These are phyloP conservation scores for Bombyx huttoni DNA, from an alignment of 2,888 invertebrate genomes.

Conservation along the genomic window DNA sequence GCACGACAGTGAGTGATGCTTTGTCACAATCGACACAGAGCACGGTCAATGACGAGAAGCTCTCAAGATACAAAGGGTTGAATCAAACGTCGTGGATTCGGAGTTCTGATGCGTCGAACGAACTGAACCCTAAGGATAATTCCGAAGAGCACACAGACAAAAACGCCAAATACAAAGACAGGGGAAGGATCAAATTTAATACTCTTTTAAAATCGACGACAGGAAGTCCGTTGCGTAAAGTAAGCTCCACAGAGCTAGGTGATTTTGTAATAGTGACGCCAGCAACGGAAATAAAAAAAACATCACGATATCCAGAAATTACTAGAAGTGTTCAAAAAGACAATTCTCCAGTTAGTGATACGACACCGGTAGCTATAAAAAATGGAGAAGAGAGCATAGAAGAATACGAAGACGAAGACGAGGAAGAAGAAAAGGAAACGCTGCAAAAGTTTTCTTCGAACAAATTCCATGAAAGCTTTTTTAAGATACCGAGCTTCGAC, in stretches of 20 bases:
- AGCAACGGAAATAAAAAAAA: conserved; percentile 52
- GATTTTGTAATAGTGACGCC: conserved; percentile 51
- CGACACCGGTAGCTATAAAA: conserved; percentile 22
- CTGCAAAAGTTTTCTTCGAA: conserved; percentile 61
- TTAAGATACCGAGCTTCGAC: conserved; percentile 52
- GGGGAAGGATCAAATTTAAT: conserved; percentile 51
- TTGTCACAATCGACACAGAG: conserved; percentile 37
- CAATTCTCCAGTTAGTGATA: conserved; percentile 36
- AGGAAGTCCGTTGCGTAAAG: conserved; percentile 27
- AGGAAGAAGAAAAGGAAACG: conserved; percentile 37
- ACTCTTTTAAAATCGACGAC: conserved; percentile 36
- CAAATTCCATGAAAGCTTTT: conserved; percentile 68
- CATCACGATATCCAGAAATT: conserved; percentile 48
- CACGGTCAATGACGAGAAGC: conserved; percentile 34
- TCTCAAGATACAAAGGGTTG: conserved; percentile 22
- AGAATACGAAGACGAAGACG: conserved; percentile 36
- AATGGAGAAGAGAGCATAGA: conserved; percentile 24
- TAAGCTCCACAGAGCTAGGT: conserved; percentile 29
- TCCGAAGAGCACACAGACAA: conserved; percentile 58
- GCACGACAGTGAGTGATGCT: conserved; percentile 40
- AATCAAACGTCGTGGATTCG: conserved; percentile 28
- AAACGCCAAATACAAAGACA: conserved; percentile 61
- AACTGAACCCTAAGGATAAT: conserved; percentile 49
- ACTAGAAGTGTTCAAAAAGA: conserved; percentile 50
- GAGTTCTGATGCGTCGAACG: conserved; percentile 42